Conservation (phyloP, 2,113 vertebrate genomes). For the Lathamus discolor region DNA sequence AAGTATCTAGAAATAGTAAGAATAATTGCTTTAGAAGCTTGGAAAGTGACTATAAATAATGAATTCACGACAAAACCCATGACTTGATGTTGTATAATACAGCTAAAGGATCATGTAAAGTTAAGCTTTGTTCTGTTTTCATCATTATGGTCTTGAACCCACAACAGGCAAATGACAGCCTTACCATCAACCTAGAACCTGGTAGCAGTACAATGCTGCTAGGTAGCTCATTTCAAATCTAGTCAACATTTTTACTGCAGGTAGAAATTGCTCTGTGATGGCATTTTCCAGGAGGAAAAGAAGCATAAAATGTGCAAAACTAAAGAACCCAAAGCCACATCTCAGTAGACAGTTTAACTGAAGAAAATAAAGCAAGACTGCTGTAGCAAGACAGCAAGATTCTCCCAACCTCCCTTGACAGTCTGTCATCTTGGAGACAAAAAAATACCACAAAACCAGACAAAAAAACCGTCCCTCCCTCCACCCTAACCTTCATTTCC, state of each 20-base stretch:
- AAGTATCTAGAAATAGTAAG: conserved; percentile 80
- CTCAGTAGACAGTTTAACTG: neutral
- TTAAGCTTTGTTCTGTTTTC: neutral
- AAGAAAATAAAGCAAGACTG: neutral
- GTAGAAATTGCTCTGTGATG: neutral
- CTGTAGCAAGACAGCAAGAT: neutral
- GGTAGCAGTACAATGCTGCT: neutral
- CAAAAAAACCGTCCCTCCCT: rapidly evolving
- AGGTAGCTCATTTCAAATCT: neutral
- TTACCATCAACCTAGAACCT: neutral
- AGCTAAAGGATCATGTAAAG: neutral
- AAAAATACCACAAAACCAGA: neutral
- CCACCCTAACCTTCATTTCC: neutral
- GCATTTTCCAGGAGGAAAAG: neutral
- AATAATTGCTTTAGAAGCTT: neutral
- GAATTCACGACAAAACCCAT: neutral
- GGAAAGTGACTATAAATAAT: neutral
- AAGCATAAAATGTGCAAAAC: neutral
- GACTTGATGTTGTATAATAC: neutral
- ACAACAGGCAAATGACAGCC: neutral
- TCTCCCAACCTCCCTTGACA: neutral
- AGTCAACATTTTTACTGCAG: neutral
- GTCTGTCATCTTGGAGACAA: neutral
- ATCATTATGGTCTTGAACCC: neutral
- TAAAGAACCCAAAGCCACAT: neutral